A percentile compares a stretch with the other conserved stretches of the same genome.
These are phyloP conservation scores for Silurus lanzhouensis DNA, from an alignment of 2,797 vertebrate species.

Conservation along the genomic window DNA sequence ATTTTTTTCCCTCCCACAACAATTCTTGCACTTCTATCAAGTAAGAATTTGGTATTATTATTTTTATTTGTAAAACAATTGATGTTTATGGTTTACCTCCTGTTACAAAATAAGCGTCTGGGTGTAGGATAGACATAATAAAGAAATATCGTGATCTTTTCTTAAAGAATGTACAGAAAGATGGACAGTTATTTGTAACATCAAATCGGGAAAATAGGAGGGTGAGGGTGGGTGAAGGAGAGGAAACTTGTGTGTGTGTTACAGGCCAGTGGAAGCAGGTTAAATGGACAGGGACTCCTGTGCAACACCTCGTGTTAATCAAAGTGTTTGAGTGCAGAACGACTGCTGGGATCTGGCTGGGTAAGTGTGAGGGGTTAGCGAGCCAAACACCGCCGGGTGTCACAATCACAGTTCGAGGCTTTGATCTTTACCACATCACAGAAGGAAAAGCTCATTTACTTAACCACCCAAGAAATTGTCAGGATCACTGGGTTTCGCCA, in stretches of 20 bases:
- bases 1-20: too few species aligned
- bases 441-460: slow-evolving; percentile 28
- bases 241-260: not conserved
- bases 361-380: slow-evolving; percentile 31
- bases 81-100: too few species aligned
- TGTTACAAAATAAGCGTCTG: too few species aligned
- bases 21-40: not conserved
- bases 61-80: not conserved
- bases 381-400: slow-evolving; percentile 34
- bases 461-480: slow-evolving; percentile 32
- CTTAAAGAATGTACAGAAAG: too few species aligned
- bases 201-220: too few species aligned
- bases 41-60: not conserved
- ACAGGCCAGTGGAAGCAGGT: slow-evolving; percentile 46
- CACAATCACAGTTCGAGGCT: slow-evolving; percentile 21
- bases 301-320: slow-evolving; percentile 69
- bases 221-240: too few species aligned
- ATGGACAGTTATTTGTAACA: too few species aligned
- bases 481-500: not conserved
- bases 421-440: slow-evolving; percentile 40
- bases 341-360: slow-evolving; percentile 56
- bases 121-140: too few species aligned
- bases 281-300: slow-evolving; percentile 60
- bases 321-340: slow-evolving; percentile 64
- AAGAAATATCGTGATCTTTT: too few species aligned